phyloP scores from a whole-genome alignment of 1,140 invertebrate species.

The Neoseiulus cucumeris region DNA sequence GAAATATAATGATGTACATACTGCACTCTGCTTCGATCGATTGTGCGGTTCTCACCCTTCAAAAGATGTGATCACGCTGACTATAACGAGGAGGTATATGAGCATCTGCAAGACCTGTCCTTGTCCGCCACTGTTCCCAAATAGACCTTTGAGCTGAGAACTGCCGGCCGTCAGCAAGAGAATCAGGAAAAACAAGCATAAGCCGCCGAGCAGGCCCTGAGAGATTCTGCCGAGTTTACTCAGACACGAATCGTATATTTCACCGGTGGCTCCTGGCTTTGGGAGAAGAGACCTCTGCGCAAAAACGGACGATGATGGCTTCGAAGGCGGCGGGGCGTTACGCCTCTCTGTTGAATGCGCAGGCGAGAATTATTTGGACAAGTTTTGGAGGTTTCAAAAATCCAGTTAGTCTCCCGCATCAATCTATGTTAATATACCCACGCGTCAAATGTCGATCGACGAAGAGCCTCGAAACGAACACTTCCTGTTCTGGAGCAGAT shows the following conservation, averaged over 20 bases:
- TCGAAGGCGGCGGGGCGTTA: not conserved
- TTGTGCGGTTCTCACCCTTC: not conserved
- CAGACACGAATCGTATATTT: not conserved
- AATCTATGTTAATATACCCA: not conserved
- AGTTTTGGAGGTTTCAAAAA: not conserved
- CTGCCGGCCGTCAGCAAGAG: not conserved
- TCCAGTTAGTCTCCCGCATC: too few relatives aligned
- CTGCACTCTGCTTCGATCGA: not conserved
- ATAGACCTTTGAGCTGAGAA: not conserved
- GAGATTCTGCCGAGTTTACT: not conserved
- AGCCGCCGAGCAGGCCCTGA: not conserved
- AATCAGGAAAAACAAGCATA: not conserved
- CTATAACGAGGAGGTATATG: not conserved
- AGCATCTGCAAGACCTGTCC: not conserved
- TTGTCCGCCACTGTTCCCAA: not conserved
- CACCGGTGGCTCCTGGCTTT: not conserved
- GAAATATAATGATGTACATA: too few relatives aligned
- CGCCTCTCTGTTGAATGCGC: not conserved
- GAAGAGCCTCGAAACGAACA: slow-evolving; percentile 2
- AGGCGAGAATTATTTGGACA: too few relatives aligned
- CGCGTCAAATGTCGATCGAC: not conserved
- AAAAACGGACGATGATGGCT: not conserved
- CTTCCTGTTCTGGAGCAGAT: not conserved
- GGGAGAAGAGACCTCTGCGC: not conserved
- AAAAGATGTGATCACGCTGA: slow-evolving; percentile 3